phyloP scores from a whole-genome alignment of 2,797 vertebrate species.

The Momotus momota region DNA sequence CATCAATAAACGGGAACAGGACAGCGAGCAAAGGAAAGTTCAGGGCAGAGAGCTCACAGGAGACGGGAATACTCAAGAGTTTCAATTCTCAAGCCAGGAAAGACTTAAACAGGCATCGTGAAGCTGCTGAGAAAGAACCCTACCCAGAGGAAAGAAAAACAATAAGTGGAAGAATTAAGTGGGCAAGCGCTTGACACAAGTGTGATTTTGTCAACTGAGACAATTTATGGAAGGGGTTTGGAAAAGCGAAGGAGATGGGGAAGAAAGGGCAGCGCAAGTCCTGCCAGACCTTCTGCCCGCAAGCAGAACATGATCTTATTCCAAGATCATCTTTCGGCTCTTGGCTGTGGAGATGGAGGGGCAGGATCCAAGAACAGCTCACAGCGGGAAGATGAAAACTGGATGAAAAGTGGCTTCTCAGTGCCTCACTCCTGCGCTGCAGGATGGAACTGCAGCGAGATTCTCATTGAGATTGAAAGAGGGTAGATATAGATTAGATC shows the following conservation, averaged over 20 bases:
- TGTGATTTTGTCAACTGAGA: background rate
- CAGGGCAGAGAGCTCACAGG: background rate
- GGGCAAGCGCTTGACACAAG: background rate
- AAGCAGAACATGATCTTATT: background rate
- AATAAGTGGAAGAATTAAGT: background rate
- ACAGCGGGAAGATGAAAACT: background rate
- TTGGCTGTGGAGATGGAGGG: background rate
- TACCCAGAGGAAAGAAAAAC: constrained; percentile 14
- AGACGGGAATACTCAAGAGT: constrained; percentile 2
- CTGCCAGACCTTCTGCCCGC: background rate
- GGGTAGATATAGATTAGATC: background rate
- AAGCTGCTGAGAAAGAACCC: background rate
- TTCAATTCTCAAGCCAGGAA: constrained; percentile 18
- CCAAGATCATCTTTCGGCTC: background rate
- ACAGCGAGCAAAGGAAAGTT: background rate
- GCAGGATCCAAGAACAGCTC: background rate
- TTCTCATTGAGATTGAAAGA: background rate
- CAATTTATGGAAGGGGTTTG: background rate
- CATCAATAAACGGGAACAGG: background rate
- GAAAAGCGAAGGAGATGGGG: background rate
- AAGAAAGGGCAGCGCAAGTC: background rate
- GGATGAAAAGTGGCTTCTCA: fast-evolving
- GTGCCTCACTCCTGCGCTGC: background rate
- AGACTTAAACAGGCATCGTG: background rate
- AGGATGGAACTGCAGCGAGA: background rate